phyloP scores from a whole-genome alignment of 35 echinoderm and acorn worm species.

The Patiria miniata region DNA sequence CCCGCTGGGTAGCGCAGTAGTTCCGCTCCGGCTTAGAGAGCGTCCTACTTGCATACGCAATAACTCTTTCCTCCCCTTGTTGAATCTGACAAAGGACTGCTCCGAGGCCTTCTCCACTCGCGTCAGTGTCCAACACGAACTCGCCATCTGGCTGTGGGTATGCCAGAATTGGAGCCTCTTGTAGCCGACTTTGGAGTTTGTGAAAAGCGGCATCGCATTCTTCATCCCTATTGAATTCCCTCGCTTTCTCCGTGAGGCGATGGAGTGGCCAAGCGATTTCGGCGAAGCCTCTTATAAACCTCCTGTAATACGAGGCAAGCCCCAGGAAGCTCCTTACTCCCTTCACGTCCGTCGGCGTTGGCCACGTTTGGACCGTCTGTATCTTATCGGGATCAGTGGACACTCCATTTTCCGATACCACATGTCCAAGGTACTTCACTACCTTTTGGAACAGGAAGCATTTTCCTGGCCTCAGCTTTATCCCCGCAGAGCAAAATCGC shows the following conservation, averaged over 20 bases:
- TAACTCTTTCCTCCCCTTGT: slow-evolving; percentile 57
- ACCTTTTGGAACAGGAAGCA: slow-evolving; percentile 42
- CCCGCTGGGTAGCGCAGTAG: slow-evolving; percentile 49
- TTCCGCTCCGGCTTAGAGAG: slow-evolving; percentile 27
- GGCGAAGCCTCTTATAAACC: slow-evolving; percentile 41
- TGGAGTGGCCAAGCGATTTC: slow-evolving; percentile 41
- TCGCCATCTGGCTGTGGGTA: slow-evolving; percentile 27
- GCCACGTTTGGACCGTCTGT: slow-evolving; percentile 18
- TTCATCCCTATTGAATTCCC: slow-evolving; percentile 19
- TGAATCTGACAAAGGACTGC: slow-evolving; percentile 59
- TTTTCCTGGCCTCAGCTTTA: slow-evolving; percentile 59
- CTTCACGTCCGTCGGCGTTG: slow-evolving; percentile 12
- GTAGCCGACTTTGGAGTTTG: slow-evolving; percentile 23
- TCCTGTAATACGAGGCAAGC: slow-evolving; percentile 55
- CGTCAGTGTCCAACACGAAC: slow-evolving; percentile 59
- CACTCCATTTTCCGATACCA: slow-evolving; percentile 42
- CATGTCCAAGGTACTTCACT: slow-evolving; percentile 45
- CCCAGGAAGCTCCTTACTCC: slow-evolving; percentile 51
- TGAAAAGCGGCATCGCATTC: slow-evolving; percentile 53
- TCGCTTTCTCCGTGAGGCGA: slow-evolving; percentile 36
- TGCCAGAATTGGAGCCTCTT: slow-evolving; percentile 35
- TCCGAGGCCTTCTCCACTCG: slow-evolving; percentile 35
- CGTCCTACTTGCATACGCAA: slow-evolving; percentile 37
- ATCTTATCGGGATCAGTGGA: slow-evolving; percentile 45
- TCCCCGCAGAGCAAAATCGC: slow-evolving; percentile 18